phyloP scores from a whole-genome alignment of 2,113 vertebrate species.

The Butastur rufipennis region DNA sequence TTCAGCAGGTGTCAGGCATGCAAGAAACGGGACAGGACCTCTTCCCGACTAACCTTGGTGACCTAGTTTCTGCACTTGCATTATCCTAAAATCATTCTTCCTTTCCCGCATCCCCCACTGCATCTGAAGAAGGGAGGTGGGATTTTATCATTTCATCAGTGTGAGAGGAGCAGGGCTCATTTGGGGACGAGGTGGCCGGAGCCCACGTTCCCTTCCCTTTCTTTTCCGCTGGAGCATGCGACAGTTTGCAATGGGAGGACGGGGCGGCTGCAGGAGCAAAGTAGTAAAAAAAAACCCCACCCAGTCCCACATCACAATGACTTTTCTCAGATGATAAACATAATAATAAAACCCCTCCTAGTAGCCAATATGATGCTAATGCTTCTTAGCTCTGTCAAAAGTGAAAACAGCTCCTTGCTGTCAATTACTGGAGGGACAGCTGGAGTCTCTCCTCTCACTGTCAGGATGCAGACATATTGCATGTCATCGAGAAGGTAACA shows the following conservation, averaged over 20 bases:
- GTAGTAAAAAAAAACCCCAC: background rate
- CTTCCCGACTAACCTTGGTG: background rate
- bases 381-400: constrained; percentile 73
- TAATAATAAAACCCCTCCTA: constrained; percentile 48
- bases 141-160: background rate
- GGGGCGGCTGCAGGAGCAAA: background rate
- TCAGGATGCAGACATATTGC: constrained; percentile 86
- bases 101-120: background rate
- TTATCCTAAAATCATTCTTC: background rate
- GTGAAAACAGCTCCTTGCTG: constrained; percentile 70
- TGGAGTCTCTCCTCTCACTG: constrained; percentile 83
- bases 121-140: background rate
- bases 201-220: constrained; percentile 5
- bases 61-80: background rate
- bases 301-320: constrained; percentile 36
- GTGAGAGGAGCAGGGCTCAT: background rate
- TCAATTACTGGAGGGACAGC: constrained; percentile 81
- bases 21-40: background rate
- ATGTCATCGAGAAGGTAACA: constrained; percentile 88
- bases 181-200: background rate
- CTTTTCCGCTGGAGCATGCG: background rate
- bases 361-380: constrained; percentile 68
- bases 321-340: constrained; percentile 52
- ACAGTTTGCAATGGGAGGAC: background rate
- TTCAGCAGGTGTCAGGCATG: background rate